phyloP scores from a whole-genome alignment of 2,888 invertebrate genomes.

The Caradrina clavipalpis region DNA sequence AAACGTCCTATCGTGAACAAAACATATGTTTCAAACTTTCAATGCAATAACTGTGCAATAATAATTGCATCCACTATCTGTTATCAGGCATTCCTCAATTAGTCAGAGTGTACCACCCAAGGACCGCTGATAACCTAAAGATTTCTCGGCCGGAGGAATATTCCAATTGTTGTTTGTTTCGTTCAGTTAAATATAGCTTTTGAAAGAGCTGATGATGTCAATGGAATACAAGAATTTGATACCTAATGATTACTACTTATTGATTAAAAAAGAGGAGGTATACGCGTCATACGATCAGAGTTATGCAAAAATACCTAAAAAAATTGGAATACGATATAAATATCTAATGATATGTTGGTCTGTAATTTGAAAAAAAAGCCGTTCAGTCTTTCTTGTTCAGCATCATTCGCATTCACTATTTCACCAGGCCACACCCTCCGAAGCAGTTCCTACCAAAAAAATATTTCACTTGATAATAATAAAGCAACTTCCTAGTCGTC shows the following conservation, averaged over 20 bases:
- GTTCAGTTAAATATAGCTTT: constrained; percentile 40
- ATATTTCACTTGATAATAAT: no score
- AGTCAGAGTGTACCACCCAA: constrained; percentile 57
- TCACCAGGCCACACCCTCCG: no score
- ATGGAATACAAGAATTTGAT: background rate
- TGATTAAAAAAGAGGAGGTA: background rate
- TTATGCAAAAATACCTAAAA: no score
- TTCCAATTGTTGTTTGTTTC: constrained; percentile 65
- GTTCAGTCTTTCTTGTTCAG: no score
- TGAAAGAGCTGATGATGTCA: constrained; percentile 5
- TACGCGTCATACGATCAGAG: no score
- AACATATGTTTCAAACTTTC: constrained; percentile 41
- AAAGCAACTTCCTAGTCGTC: no score
- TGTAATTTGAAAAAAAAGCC: no score
- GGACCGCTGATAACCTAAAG: constrained; percentile 75
- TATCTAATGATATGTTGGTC: no score
- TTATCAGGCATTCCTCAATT: constrained; percentile 52
- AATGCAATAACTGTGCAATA: constrained; percentile 26
- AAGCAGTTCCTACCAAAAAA: no score
- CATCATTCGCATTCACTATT: no score
- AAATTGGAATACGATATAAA: no score
- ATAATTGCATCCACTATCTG: constrained; percentile 34
- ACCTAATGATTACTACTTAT: background rate
- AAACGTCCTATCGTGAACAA: background rate
- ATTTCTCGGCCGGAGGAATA: constrained; percentile 79